Conservation (phyloP, 1,140 invertebrate species). For the Manduca sexta region DNA sequence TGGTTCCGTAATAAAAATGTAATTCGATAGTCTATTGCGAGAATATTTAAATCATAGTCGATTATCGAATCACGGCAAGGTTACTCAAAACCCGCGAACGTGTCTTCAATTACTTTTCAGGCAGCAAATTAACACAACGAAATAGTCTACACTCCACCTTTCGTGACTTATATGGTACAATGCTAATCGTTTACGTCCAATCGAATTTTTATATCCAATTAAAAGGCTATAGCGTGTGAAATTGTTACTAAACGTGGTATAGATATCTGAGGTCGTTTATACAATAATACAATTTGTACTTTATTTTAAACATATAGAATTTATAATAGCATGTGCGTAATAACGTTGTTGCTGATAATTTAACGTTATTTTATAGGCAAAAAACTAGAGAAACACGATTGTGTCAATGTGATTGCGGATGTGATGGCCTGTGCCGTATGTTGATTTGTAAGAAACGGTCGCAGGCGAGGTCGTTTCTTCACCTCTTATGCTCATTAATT, state of each 20-base stretch:
- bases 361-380: constrained; percentile 18
- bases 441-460: constrained; percentile 27
- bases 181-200: constrained; percentile 6
- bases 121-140: neutral
- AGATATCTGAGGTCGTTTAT: constrained; percentile 7
- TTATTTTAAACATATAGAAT: neutral
- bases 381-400: constrained; percentile 46
- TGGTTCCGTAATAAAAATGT: too few relatives aligned
- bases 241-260: constrained; percentile 10
- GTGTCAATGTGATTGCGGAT: constrained; percentile 37
- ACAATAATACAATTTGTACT: neutral
- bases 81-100: neutral
- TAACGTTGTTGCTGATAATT: neutral
- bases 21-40: too few relatives aligned
- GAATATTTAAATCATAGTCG: too few relatives aligned
- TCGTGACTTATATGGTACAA: constrained; percentile 8
- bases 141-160: neutral
- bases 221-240: constrained; percentile 15
- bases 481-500: constrained; percentile 22
- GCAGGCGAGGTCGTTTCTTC: constrained; percentile 43
- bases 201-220: constrained; percentile 12
- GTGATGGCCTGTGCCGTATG: constrained; percentile 25
- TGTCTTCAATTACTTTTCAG: neutral
- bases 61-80: too few relatives aligned
- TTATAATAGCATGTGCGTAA: neutral